A percentile compares a stretch with the other conserved stretches of the same genome.
These are phyloP conservation scores for Reticulitermes lucifugus DNA, from an alignment of 2,888 invertebrate genomes.

Conservation along the genomic window DNA sequence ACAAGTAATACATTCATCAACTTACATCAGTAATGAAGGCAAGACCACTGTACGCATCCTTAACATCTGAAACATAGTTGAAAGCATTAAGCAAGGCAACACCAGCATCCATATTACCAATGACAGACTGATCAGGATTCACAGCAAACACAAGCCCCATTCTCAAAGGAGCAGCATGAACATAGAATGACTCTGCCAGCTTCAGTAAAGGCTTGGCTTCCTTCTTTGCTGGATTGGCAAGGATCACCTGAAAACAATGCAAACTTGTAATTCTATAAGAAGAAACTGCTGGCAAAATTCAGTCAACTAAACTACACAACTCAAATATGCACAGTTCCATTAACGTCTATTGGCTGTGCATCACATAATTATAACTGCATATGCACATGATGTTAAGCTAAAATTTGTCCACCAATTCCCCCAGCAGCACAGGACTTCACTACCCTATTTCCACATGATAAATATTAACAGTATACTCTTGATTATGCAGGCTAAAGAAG, in stretches of 20 bases:
- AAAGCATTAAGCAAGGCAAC: constrained; percentile 89
- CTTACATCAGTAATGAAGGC: constrained; percentile 87
- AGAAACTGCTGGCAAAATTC: not conserved
- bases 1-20: constrained; percentile 40
- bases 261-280: not conserved
- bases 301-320: not conserved
- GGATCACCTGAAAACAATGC: constrained; percentile 74
- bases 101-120: constrained; percentile 76
- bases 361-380: too few species aligned
- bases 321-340: too few species aligned
- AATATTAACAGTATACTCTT: too few species aligned
- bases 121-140: constrained; percentile 68
- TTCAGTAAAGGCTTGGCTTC: constrained; percentile 80
- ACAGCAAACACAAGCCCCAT: constrained; percentile 88
- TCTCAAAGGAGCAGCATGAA: constrained; percentile 90
- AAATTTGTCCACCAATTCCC: too few species aligned
- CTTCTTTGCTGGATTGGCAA: constrained; percentile 84
- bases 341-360: too few species aligned
- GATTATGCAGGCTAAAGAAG: too few species aligned
- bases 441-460: too few species aligned
- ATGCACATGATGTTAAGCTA: too few species aligned
- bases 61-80: constrained; percentile 87
- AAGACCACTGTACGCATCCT: constrained; percentile 80
- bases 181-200: constrained; percentile 89
- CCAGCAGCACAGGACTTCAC: too few species aligned